Evolutionary conservation across 2,888 invertebrate genomes (phyloP).

Genomic region (Brachyopa scutellaris): DNA sequence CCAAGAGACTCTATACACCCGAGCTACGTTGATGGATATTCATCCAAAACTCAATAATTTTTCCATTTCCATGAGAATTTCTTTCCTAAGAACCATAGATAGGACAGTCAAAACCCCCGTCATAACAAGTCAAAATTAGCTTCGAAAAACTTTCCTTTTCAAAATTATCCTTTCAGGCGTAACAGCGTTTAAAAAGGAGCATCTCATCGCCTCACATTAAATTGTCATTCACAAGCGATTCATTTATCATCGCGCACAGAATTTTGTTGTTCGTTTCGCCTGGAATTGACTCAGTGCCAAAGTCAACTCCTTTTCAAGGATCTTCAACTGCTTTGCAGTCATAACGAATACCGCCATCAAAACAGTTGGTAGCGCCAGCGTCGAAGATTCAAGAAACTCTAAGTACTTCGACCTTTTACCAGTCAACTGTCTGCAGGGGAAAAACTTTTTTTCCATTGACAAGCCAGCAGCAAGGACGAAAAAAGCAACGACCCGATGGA

Average conservation of each 20-base stretch:
- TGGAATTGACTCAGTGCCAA: slow-evolving; percentile 43
- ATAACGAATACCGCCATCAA: slow-evolving; percentile 11
- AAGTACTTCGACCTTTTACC: slow-evolving; percentile 48
- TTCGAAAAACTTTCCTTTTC: no score
- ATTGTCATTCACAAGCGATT: slow-evolving; percentile 47
- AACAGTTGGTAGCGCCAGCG: slow-evolving; percentile 6
- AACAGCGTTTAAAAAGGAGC: no score
- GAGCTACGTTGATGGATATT: no score
- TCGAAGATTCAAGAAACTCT: slow-evolving; percentile 3
- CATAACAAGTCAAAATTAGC: no score
- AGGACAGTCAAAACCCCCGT: no score
- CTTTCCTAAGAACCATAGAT: no score
- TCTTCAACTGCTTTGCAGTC: slow-evolving; percentile 27
- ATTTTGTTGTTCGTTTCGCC: slow-evolving; percentile 14
- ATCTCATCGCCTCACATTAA: slow-evolving; percentile 13
- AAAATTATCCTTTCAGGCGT: no score
- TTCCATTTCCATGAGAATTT: no score
- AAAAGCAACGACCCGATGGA: not conserved
- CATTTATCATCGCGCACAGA: slow-evolving; percentile 50
- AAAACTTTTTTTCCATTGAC: slow-evolving; percentile 19
- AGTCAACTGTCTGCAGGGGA: slow-evolving; percentile 44
- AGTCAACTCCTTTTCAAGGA: slow-evolving; percentile 55
- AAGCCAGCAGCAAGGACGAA: slow-evolving; percentile 14
- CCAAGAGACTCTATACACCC: no score
- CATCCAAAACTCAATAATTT: no score